Evolutionary conservation across 2,797 vertebrate genomes (phyloP).

Genomic region (Cygnus olor): DNA sequence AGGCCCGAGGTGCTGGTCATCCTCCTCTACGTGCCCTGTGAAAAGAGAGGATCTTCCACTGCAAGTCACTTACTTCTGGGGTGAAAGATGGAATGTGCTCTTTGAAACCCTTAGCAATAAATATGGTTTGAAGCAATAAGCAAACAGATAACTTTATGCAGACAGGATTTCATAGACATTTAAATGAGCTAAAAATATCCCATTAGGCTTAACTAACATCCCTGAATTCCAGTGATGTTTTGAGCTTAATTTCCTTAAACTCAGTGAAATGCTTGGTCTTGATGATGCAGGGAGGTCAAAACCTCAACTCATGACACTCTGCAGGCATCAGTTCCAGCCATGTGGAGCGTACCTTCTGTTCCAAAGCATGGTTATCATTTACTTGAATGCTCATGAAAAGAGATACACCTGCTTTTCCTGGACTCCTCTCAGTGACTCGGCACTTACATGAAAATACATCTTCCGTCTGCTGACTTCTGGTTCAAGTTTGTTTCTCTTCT

Average conservation of each 20-base stretch:
- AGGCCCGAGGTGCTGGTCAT: not conserved
- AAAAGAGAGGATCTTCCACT: not conserved
- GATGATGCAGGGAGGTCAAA: not conserved
- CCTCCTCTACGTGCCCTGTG: not conserved
- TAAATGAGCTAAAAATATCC: not conserved
- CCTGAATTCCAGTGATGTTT: not conserved
- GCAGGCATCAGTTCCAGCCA: not conserved
- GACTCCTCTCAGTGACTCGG: not conserved
- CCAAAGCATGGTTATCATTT: not conserved
- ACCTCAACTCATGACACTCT: not conserved
- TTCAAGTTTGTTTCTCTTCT: not conserved
- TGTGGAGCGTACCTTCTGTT: not conserved
- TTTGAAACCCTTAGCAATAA: not conserved
- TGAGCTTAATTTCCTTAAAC: not conserved
- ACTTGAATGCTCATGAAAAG: not conserved
- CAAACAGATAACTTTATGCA: not conserved
- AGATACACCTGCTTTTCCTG: conserved; percentile 53
- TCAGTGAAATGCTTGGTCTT: not conserved
- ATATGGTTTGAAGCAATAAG: not conserved
- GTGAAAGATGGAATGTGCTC: not conserved
- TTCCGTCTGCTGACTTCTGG: not conserved
- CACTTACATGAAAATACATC: not conserved
- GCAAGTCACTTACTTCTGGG: not conserved
- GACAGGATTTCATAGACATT: not conserved
- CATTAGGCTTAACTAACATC: not conserved